Evolutionary conservation across 2,888 invertebrate species (phyloP), one percentile per base, ranked within the genome.

Genomic region (Sminthurinus aureus): DNA sequence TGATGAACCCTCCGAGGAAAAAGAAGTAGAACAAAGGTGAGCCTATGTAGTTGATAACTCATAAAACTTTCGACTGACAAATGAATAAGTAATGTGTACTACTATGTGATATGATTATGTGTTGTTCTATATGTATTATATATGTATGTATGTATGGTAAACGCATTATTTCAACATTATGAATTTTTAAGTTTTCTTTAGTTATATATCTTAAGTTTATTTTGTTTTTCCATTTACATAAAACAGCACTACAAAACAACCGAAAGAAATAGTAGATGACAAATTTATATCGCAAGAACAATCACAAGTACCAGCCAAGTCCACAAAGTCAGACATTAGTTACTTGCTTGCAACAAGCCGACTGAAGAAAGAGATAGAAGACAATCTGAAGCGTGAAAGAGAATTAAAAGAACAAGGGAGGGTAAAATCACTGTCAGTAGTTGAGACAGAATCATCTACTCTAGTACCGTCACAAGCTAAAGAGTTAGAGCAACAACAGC

Each of bases 311-410:
- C 18, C 67, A 24, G 74, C 74, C 12, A 81, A 81, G 66, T 74
- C 81, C 26, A n/a, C 50, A 15, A 83, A 84, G 75, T 51, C 79
- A 38, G 84, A 84, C 52, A 76, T 87, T 50, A 87, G 88, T 79
- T 86, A 87, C 77, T 85, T 86, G 76, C 84, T 88, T 81, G 88
- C 88, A 0, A 87, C 88, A 18, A 87, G 87, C 12, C 81, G 88
- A 75, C 86, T 88, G 52, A 85, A 86, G 64, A 84, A 83, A 69
- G 88, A 88, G 82, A 87, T 88, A 78, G 87, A 87, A 75, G 88
- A 88, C 58, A 86, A 84, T 83, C 82, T 86, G 82, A 71, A 84
- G 79, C 82, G 88, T 12, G 88, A 88, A 76, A 84, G 86, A 76
- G 88, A 88, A 71, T 74, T 88, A 22, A 83, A 83, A 50, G 83